phyloP scores from a whole-genome alignment of 2,888 invertebrate genomes.

The Eupithecia dodoneata region DNA sequence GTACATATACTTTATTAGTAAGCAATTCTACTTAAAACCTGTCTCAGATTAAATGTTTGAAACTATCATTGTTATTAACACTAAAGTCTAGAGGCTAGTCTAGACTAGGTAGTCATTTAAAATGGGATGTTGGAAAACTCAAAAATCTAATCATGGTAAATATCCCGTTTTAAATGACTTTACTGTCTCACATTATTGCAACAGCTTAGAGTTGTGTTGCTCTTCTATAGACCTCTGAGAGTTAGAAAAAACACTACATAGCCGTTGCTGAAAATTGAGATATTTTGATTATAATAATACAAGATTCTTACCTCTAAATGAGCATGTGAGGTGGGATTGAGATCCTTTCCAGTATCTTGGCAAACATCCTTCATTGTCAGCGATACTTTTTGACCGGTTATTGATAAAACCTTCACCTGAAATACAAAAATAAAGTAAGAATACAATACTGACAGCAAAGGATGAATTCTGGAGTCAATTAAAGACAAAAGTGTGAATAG shows the following conservation, averaged over 20 bases:
- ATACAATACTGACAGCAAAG: neutral
- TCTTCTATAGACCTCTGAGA: neutral
- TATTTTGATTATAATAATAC: neutral
- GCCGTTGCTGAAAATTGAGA: neutral
- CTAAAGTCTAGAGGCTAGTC: too few species aligned
- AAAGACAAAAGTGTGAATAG: neutral
- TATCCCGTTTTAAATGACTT: too few species aligned
- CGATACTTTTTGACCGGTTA: conserved; percentile 97
- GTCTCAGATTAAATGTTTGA: neutral
- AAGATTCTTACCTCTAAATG: conserved; percentile 81
- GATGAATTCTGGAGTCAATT: neutral
- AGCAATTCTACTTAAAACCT: neutral
- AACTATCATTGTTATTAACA: too few species aligned
- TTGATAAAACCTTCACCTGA: conserved; percentile 94
- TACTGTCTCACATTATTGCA: neutral
- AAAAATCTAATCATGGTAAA: too few species aligned
- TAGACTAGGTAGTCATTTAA: too few species aligned
- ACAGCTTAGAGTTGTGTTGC: conserved; percentile 3
- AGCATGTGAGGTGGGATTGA: conserved; percentile 93
- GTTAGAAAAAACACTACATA: neutral
- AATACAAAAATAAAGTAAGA: conserved; percentile 25
- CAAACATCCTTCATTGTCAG: conserved; percentile 99
- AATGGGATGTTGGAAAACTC: too few species aligned
- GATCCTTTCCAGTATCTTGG: conserved; percentile 96
- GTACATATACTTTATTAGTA: neutral